phyloP scores from a whole-genome alignment of 2,888 invertebrate species.

The Lumbricus terrestris region DNA sequence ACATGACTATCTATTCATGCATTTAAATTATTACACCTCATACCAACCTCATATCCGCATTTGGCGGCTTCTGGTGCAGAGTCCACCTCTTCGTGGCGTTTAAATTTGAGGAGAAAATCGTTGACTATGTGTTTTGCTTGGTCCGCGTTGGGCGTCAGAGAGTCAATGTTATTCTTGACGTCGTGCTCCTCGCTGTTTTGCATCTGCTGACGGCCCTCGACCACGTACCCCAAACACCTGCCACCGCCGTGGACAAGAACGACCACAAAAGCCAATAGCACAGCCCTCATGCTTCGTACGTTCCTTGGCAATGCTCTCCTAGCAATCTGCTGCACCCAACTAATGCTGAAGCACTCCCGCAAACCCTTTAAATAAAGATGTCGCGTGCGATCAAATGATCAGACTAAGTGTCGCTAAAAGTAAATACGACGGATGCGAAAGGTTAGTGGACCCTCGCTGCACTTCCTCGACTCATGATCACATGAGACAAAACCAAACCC shows the following conservation, averaged over 20 bases:
- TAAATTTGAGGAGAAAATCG: neutral
- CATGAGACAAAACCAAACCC: neutral
- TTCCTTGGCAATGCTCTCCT: neutral
- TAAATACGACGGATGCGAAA: neutral
- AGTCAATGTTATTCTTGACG: neutral
- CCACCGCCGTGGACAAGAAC: neutral
- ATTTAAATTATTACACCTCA: neutral
- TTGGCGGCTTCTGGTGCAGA: neutral
- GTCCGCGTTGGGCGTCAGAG: slow-evolving; percentile 6
- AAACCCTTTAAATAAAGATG: neutral
- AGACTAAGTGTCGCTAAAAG: neutral
- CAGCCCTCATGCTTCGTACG: neutral
- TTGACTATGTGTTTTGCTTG: slow-evolving; percentile 1
- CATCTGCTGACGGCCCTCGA: neutral
- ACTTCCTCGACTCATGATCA: neutral
- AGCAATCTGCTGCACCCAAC: neutral
- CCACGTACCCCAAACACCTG: neutral
- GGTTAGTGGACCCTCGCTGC: slow-evolving; percentile 3
- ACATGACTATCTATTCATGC: too few species aligned
- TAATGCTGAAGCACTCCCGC: neutral
- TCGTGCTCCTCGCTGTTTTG: neutral
- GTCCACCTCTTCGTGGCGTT: neutral
- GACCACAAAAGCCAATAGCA: neutral
- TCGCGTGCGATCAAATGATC: neutral
- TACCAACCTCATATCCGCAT: neutral